These are phyloP conservation scores for Nemotelus nigrinus DNA, from an alignment of 2,888 invertebrate species.

Conservation along the genomic window DNA sequence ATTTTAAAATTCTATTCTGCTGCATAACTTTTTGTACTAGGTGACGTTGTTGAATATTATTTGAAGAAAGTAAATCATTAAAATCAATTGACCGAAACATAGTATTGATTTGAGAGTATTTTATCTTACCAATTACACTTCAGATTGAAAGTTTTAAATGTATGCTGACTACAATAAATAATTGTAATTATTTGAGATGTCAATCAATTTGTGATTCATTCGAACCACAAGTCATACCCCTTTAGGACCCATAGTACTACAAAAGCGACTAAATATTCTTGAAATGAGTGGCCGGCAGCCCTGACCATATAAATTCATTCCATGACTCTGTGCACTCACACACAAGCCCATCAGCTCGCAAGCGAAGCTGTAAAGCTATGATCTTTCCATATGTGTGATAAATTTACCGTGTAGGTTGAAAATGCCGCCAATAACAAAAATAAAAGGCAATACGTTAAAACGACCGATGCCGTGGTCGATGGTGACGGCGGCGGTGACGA, in stretches of 20 bases:
- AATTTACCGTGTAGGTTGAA: slow-evolving; percentile 36
- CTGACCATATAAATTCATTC: not conserved
- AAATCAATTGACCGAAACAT: no score
- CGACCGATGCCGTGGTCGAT: not conserved
- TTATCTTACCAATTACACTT: no score
- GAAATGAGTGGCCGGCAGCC: not conserved
- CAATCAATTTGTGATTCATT: no score
- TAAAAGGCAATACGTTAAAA: slow-evolving; percentile 27
- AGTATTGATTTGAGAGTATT: no score
- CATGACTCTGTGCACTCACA: slow-evolving; percentile 4
- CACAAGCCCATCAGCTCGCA: not conserved
- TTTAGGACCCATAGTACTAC: not conserved
- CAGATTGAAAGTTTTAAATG: no score
- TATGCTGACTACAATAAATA: no score
- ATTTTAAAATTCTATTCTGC: no score
- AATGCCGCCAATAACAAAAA: slow-evolving; percentile 38
- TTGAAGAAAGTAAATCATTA: no score
- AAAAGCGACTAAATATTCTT: not conserved
- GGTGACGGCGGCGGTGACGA: not conserved
- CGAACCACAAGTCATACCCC: no score
- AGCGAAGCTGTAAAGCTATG: slow-evolving; percentile 19
- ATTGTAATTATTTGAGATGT: no score
- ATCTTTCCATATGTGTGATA: slow-evolving; percentile 40
- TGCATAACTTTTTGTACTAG: no score
- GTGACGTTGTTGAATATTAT: no score